Conservation (phyloP, 2,888 invertebrate genomes). For the Zeuzera pyrina region DNA sequence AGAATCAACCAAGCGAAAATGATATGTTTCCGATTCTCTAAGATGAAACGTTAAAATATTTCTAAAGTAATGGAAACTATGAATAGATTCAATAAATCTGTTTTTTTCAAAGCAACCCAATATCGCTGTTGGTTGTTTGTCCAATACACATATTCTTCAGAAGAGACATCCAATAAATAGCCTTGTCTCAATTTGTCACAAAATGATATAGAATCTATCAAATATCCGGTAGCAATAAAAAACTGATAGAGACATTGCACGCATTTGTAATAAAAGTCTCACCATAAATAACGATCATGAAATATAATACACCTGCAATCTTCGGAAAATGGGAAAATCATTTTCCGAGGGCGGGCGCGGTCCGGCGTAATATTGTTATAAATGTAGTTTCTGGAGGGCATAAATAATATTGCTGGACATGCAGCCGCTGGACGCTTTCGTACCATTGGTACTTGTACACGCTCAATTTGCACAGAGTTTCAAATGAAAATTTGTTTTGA, state of each 20-base stretch:
- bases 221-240: slow-evolving; percentile 65
- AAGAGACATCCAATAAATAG: slow-evolving; percentile 46
- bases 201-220: slow-evolving; percentile 58
- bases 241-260: slow-evolving; percentile 71
- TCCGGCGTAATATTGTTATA: slow-evolving; percentile 72
- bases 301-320: slow-evolving; percentile 74
- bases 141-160: slow-evolving; percentile 19
- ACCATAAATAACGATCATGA: slow-evolving; percentile 72
- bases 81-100: background rate
- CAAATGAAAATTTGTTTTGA: no score
- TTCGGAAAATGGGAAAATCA: slow-evolving; percentile 72
- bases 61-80: no score
- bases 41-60: no score
- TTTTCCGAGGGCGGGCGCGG: slow-evolving; percentile 70
- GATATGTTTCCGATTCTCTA: no score
- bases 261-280: slow-evolving; percentile 72
- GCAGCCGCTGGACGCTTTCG: slow-evolving; percentile 31
- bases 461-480: no score
- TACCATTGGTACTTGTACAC: no score
- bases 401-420: slow-evolving; percentile 68
- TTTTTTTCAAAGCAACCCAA: no score
- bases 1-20: no score
- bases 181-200: slow-evolving; percentile 50
- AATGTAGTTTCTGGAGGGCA: slow-evolving; percentile 66
- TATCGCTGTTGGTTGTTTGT: background rate